Conservation (phyloP, 2,113 vertebrate genomes). For the Coptodon bakossiorum region DNA sequence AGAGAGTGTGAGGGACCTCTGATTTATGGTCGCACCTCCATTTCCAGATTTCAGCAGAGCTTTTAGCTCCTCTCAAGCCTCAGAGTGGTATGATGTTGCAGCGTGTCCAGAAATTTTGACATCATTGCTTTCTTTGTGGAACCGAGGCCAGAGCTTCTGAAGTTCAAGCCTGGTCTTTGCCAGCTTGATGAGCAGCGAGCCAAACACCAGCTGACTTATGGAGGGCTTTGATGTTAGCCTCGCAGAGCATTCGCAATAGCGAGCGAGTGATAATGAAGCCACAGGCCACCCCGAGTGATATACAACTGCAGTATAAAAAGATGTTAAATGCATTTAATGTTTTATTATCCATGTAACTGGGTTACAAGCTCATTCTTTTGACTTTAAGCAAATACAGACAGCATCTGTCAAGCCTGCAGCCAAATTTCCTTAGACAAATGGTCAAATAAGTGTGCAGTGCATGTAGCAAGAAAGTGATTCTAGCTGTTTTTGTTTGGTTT, state of each 20-base stretch:
- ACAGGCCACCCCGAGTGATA: constrained; percentile 23
- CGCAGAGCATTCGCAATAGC: not conserved
- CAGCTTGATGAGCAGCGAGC: constrained; percentile 20
- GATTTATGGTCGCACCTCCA: constrained; percentile 49
- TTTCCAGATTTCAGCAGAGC: constrained; percentile 24
- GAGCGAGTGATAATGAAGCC: not conserved
- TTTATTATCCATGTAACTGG: constrained; percentile 23
- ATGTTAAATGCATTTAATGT: not conserved
- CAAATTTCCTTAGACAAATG: not conserved
- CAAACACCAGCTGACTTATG: constrained; percentile 52
- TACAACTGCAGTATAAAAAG: not conserved
- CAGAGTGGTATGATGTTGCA: constrained; percentile 40
- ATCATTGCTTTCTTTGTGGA: constrained; percentile 54
- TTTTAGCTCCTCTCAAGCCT: constrained; percentile 38
- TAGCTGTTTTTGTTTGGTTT: not conserved
- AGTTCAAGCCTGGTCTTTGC: constrained; percentile 13
- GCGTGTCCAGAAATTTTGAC: constrained; percentile 51
- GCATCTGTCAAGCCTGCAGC: not conserved
- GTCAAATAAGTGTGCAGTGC: not conserved
- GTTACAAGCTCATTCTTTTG: not conserved
- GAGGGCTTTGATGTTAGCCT: constrained; percentile 32
- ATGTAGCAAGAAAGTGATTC: not conserved
- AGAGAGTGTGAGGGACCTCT: constrained; percentile 41
- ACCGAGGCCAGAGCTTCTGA: constrained; percentile 34
- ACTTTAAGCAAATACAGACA: not conserved